Percentiles rank a stretch among this genome's conserved stretches.
Conservation (phyloP, 2,888 invertebrate species). For the Gymnocheta viridis region DNA sequence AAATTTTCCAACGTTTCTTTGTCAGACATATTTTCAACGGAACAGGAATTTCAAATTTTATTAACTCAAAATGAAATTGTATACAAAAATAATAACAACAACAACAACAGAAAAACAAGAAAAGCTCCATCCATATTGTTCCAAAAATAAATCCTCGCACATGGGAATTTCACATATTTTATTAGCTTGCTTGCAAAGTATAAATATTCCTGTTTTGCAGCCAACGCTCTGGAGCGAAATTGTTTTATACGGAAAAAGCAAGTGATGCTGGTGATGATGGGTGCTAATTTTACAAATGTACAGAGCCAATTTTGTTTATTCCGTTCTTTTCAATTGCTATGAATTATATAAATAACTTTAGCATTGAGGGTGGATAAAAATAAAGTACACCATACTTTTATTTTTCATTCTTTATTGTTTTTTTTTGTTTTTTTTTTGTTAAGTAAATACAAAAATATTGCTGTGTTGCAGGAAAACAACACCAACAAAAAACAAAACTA, state of each 20-base stretch:
- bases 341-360: constrained; percentile 62
- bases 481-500: neutral
- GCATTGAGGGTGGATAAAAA: constrained; percentile 70
- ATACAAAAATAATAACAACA: neutral
- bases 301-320: constrained; percentile 32
- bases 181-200: neutral
- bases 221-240: constrained; percentile 31
- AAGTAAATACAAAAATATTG: constrained; percentile 36
- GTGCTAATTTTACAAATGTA: constrained; percentile 59
- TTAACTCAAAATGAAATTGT: constrained; percentile 1
- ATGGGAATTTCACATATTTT: constrained; percentile 9
- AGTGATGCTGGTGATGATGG: constrained; percentile 25
- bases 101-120: neutral
- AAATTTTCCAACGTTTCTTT: neutral
- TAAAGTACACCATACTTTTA: constrained; percentile 59
- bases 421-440: neutral
- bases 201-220: constrained; percentile 6
- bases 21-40: neutral
- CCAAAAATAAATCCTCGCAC: constrained; percentile 63
- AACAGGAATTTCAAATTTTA: constrained; percentile 42
- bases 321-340: constrained; percentile 47
- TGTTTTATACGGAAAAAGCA: constrained; percentile 6
- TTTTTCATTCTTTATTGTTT: constrained; percentile 6
- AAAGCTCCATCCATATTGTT: constrained; percentile 51
- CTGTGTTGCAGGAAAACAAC: constrained; percentile 8